Base-by-base conservation (phyloP, 2,888 invertebrate species). In the Branchellion lobata region DNA sequence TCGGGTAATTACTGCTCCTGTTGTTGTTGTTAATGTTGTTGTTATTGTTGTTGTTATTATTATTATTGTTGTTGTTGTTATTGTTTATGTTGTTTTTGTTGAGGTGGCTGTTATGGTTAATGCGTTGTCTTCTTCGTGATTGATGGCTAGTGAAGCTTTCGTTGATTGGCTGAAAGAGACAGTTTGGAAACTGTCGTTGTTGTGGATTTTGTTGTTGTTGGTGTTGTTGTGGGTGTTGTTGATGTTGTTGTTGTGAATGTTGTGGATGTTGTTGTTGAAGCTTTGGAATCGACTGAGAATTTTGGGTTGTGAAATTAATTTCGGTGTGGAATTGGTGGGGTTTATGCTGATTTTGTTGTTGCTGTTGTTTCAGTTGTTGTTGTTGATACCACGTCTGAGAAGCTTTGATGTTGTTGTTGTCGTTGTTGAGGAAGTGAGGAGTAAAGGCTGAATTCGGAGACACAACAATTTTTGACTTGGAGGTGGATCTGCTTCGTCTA, bases 111-210 rank as follows among this genome's bases (percentile, higher is more conserved):
- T 57, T 57, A n/a, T 18, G 21, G 61, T 57, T 57, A n/a, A 57
- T 57, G 21, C 61, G 61, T 57, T 57, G 61, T 57, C 61, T 57
- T n/a, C 61, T 57, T 3, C 61, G 61, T 24, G 61, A 57, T 24
- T 57, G 61, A n/a, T 57, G 61, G 8, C 11, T 24, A 14, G 61
- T 14, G 24, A 57, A n/a, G 8, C 21, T n/a, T 3, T 57, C 61
- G 61, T 8, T 57, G 61, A 57, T 57, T 18, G 61, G 61, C 24
- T 57, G 61, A n/a, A 57, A 57, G 8, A 24, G 21, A 24, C 21
- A 18, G 61, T 57, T 57, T 3, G 61, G 5, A 24, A n/a, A n/a
- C n/a, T n/a, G n/a, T n/a, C n/a, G n/a, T n/a, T n/a, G n/a, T n/a
- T n/a, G 47, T 18, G 8, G 47, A 47, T 8, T 14, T 14, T 14